phyloP scores from a whole-genome alignment of 2,797 vertebrate genomes.

The Lagodon rhomboides region DNA sequence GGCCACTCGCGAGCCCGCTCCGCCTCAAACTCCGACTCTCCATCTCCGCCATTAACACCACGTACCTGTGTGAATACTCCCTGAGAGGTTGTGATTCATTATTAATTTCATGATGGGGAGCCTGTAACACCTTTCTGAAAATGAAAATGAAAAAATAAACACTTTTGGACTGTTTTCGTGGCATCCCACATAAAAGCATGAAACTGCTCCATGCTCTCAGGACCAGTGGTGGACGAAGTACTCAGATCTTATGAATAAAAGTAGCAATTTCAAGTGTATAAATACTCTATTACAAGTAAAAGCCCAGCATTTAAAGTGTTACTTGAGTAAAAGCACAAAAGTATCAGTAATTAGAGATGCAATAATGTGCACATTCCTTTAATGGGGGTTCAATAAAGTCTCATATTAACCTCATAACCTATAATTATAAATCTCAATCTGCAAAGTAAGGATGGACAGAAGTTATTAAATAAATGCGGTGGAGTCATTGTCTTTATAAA shows the following conservation, averaged over 20 bases:
- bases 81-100: slow-evolving; percentile 78
- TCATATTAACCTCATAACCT: too few relatives aligned
- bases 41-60: slow-evolving; percentile 80
- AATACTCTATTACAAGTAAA: neutral
- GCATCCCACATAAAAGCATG: slow-evolving; percentile 32
- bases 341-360: neutral
- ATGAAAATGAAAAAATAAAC: slow-evolving; percentile 75
- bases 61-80: slow-evolving; percentile 58
- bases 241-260: neutral
- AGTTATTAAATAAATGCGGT: too few relatives aligned
- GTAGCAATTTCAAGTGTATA: neutral
- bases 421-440: too few relatives aligned
- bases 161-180: slow-evolving; percentile 55
- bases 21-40: slow-evolving; percentile 49
- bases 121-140: slow-evolving; percentile 72
- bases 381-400: too few relatives aligned
- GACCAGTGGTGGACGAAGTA: neutral
- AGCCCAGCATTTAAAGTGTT: neutral
- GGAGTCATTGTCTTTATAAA: too few relatives aligned
- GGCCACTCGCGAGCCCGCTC: slow-evolving; percentile 37
- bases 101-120: slow-evolving; percentile 55
- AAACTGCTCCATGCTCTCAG: slow-evolving; percentile 29
- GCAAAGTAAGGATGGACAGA: too few relatives aligned
- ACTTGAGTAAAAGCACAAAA: too few relatives aligned
- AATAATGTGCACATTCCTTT: neutral